phyloP scores from a whole-genome alignment of 2,797 vertebrate genomes.

The Poeciliopsis presidionis region DNA sequence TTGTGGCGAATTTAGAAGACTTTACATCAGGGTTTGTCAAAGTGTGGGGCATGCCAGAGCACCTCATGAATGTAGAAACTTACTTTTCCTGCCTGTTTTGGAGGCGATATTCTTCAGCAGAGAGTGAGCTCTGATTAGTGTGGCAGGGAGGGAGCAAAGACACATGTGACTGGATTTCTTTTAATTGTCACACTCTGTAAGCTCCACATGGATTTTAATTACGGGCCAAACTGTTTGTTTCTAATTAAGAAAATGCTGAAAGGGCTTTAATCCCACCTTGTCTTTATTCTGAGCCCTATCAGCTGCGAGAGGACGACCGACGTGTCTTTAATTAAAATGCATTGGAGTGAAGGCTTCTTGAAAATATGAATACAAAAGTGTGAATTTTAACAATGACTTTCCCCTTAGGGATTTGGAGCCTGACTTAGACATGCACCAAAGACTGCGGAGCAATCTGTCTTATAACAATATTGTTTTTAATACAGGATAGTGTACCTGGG shows the following conservation, averaged over 20 bases:
- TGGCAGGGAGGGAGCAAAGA: neutral
- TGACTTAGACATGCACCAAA: neutral
- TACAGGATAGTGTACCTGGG: slow-evolving; percentile 79
- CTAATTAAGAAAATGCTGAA: neutral
- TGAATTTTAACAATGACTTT: neutral
- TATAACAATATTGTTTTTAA: neutral
- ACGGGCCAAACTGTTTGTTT: slow-evolving; percentile 1
- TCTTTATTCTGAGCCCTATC: neutral
- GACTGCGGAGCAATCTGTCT: neutral
- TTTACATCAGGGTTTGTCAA: neutral
- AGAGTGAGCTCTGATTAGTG: neutral
- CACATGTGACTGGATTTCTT: neutral
- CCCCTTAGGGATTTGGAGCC: neutral
- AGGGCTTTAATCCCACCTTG: neutral
- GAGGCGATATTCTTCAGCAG: neutral
- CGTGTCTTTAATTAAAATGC: neutral
- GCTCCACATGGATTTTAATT: neutral
- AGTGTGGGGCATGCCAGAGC: too few relatives aligned
- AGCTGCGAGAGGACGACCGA: neutral
- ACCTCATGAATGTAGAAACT: neutral
- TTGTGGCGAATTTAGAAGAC: neutral
- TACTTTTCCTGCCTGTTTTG: neutral
- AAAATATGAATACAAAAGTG: neutral
- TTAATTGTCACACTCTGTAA: neutral
- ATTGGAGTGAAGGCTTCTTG: neutral